Base-by-base conservation (phyloP, 2,113 vertebrate species). In the Trochalopteron elliotii region DNA sequence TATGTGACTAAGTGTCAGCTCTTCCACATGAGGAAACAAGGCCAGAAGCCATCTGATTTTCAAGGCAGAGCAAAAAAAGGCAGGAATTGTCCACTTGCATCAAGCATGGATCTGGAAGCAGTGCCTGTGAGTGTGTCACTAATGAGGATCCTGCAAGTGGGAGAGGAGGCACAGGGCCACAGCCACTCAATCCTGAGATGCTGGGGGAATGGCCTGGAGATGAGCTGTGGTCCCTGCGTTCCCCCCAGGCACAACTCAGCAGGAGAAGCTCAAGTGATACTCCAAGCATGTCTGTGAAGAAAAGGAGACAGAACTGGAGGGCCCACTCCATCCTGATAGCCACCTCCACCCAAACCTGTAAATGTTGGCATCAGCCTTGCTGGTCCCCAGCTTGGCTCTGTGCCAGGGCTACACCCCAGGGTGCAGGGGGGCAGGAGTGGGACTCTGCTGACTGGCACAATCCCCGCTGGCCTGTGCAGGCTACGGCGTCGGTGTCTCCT, bases 1-100 rank as follows among this genome's bases (percentile, higher is more conserved):
- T 85, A 64, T 84, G 72, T 95, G 93, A 92, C 93, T 89, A 83
- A 85, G 71, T 90, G 68, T 89, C 80, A 89, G 83, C 80, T 74
- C 91, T 95, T 94, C 65, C 2, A 5, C 91, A 55, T 89, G 95
- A 94, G 69, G 37, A 82, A 87, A 39, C 83, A 64, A 79, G 87
- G 77, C 30, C 0, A 76, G 53, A 52, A 96, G 78, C 89, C 84
- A 70, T 87, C 91, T 91, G 76, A 89, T 96, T 95, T 91, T 92
- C 83, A 61, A 93, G 74, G 69, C 89, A 89, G 91, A 95, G 89
- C 86, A 71, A 56, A 88, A 88, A 91, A 84, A 92, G 69, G 69
- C 89, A 91, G 93, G 60, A 84, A 63, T 87, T 93, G 93, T 92
- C 89, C 83, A 33, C 77, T 91, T 75, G 61, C 49, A 87, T 89